phyloP scores from a whole-genome alignment of 2,888 invertebrate genomes.

The Lottia scabra region DNA sequence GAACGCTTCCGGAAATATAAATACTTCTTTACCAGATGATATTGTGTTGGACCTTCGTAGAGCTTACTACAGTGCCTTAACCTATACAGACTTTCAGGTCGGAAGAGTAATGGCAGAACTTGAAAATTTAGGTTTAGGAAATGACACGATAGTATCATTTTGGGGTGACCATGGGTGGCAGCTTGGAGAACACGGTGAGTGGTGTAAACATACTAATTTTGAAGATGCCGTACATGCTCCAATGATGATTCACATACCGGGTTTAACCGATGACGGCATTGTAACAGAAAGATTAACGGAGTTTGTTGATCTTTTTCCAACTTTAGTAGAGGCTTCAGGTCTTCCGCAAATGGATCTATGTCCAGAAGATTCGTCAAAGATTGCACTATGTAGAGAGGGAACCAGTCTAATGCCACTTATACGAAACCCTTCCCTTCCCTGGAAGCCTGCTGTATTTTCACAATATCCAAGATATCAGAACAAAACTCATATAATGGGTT shows the following conservation, averaged over 20 bases:
- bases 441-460: conserved; percentile 38
- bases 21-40: conserved; percentile 43
- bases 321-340: conserved; percentile 48
- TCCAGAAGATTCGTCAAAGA: conserved; percentile 32
- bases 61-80: conserved; percentile 42
- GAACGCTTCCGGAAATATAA: conserved; percentile 39
- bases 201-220: conserved; percentile 53
- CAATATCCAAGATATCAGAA: conserved; percentile 37
- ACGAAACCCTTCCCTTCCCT: conserved; percentile 13
- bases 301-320: conserved; percentile 52
- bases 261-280: conserved; percentile 40
- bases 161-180: conserved; percentile 52
- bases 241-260: conserved; percentile 50
- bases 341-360: conserved; percentile 31
- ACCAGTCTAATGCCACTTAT: conserved; percentile 40
- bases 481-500: conserved; percentile 39
- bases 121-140: conserved; percentile 29
- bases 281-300: conserved; percentile 43
- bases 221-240: conserved; percentile 52
- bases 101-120: conserved; percentile 35
- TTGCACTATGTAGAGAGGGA: conserved; percentile 43
- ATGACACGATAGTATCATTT: conserved; percentile 44
- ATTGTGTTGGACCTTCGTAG: conserved; percentile 34
- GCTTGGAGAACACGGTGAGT: conserved; percentile 51
- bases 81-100: conserved; percentile 39